Evolutionary conservation across 2,113 vertebrate species (phyloP).

Genomic region (Bolborhynchus lineola): DNA sequence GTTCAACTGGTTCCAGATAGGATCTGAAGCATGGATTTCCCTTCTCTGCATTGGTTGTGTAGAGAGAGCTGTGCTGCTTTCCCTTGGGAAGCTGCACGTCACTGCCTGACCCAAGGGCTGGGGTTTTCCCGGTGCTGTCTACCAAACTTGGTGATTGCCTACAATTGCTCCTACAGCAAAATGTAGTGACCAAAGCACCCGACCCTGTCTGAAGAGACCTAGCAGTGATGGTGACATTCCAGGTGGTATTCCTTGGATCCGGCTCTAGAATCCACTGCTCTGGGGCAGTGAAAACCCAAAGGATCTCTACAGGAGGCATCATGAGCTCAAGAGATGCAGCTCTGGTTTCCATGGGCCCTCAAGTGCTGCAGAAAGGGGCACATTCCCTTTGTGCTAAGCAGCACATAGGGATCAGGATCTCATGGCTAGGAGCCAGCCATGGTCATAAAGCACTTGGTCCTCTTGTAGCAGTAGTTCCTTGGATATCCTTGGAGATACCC

Average conservation of each 20-base stretch:
- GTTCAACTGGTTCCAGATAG: background rate
- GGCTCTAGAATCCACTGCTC: background rate
- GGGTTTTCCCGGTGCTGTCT: accelerated
- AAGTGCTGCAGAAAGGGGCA: background rate
- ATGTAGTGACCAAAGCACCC: background rate
- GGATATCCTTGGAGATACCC: background rate
- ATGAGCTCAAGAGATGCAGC: background rate
- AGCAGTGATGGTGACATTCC: background rate
- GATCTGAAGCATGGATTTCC: background rate
- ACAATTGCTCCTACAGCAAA: accelerated
- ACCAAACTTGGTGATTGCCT: background rate
- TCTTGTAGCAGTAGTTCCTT: background rate
- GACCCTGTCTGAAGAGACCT: background rate
- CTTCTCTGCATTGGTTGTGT: background rate
- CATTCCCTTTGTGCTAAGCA: background rate
- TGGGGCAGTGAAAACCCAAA: background rate
- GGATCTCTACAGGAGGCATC: background rate
- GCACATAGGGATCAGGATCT: no score
- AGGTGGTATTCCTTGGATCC: background rate
- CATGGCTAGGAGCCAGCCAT: background rate
- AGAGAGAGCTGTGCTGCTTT: accelerated
- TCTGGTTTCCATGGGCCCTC: background rate
- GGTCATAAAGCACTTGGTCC: background rate
- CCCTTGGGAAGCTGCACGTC: accelerated
- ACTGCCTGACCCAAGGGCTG: background rate